phyloP scores from a whole-genome alignment of 23 tunicate species.

The Halocynthia roretzi region DNA sequence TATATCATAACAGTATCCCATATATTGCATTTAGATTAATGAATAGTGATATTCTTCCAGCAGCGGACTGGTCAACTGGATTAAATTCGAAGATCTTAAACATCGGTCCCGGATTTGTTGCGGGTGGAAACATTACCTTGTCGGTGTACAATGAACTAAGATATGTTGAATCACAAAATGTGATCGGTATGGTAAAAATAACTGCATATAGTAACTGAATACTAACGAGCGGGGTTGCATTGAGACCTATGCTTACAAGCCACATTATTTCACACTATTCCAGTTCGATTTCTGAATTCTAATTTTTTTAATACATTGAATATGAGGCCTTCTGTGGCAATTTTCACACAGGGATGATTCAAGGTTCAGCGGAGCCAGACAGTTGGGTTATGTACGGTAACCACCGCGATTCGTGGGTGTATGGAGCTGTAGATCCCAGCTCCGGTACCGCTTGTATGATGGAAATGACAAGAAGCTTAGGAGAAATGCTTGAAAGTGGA shows the following conservation, averaged over 20 bases:
- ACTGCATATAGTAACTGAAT: too few species aligned
- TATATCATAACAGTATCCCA: background rate
- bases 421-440: constrained; percentile 68
- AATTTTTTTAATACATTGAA: background rate
- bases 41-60: constrained; percentile 11
- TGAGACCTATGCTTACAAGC: too few species aligned
- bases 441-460: constrained; percentile 65
- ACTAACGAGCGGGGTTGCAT: too few species aligned
- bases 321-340: background rate
- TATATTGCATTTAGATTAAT: constrained; percentile 9
- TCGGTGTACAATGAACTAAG: constrained; percentile 26
- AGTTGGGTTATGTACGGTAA: constrained; percentile 56
- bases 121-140: constrained; percentile 24
- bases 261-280: too few species aligned
- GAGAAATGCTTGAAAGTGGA: constrained; percentile 29
- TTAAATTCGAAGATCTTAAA: constrained; percentile 10
- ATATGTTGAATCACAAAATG: constrained; percentile 26
- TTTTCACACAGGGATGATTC: constrained; percentile 26
- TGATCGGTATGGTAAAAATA: constrained; percentile 29
- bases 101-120: constrained; percentile 50
- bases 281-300: too few species aligned
- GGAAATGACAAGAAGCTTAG: constrained; percentile 35
- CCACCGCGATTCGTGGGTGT: constrained; percentile 72
- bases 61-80: constrained; percentile 32
- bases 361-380: constrained; percentile 54